These are phyloP conservation scores for Drosophila lutescens DNA, from an alignment of 2,888 invertebrate species.

Conservation along the genomic window DNA sequence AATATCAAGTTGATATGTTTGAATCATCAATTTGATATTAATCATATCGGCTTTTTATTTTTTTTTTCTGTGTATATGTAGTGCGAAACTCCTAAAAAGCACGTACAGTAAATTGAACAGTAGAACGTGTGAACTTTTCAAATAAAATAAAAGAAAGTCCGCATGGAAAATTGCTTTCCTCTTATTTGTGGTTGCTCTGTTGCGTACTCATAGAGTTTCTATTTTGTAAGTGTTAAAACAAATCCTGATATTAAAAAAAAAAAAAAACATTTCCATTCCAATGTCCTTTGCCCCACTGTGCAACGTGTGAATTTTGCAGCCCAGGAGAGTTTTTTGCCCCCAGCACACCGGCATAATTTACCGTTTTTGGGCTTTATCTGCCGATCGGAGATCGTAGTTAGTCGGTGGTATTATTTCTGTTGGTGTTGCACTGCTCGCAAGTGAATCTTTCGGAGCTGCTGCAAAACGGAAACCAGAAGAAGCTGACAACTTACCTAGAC, in stretches of 20 bases:
- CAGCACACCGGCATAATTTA: conserved; percentile 71
- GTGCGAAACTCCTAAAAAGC: not conserved
- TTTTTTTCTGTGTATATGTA: too few relatives aligned
- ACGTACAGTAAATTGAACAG: not conserved
- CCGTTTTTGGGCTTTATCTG: conserved; percentile 58
- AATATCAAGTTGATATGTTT: too few relatives aligned
- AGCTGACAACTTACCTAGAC: conserved; percentile 65
- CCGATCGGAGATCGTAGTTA: conserved; percentile 14
- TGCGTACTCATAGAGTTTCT: too few relatives aligned
- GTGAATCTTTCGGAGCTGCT: conserved; percentile 63
- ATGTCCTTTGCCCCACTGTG: conserved; percentile 26
- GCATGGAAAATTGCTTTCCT: too few relatives aligned
- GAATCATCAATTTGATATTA: too few relatives aligned
- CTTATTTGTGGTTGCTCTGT: too few relatives aligned
- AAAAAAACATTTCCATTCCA: too few relatives aligned
- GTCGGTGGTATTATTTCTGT: not conserved
- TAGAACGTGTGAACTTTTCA: conserved; percentile 2
- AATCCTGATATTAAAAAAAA: too few relatives aligned
- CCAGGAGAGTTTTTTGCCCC: conserved; percentile 24
- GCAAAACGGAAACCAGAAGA: conserved; percentile 57
- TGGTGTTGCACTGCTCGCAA: conserved; percentile 35
- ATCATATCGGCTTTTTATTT: too few relatives aligned
- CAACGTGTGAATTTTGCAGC: conserved; percentile 35
- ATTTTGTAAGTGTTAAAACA: too few relatives aligned
- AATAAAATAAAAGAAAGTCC: not conserved